Percentiles rank a stretch among this genome's conserved stretches.
Evolutionary conservation across 1,140 invertebrate species (phyloP).

Genomic region (Colletes gigas): DNA sequence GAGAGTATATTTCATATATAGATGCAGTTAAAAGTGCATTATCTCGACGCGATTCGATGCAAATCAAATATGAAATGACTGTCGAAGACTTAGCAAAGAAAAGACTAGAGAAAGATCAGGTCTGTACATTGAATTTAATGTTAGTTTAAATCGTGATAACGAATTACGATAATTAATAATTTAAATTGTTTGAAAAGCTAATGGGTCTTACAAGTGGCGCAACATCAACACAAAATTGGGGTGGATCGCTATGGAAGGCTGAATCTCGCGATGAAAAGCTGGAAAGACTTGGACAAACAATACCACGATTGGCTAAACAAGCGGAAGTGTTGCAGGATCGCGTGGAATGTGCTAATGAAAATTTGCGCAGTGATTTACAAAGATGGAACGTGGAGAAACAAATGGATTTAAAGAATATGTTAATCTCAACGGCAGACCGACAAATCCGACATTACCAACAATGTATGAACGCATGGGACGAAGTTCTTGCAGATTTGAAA

Average conservation of each 20-base stretch:
- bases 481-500: conserved; percentile 79
- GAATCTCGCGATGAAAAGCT: conserved; percentile 83
- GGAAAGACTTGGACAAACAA: conserved; percentile 81
- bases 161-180: neutral
- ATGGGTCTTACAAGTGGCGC: conserved; percentile 66
- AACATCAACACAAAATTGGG: conserved; percentile 72
- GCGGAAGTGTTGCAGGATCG: conserved; percentile 85
- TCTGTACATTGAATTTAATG: conserved; percentile 59
- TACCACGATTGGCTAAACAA: conserved; percentile 82
- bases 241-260: conserved; percentile 83
- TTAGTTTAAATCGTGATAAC: neutral
- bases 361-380: conserved; percentile 86
- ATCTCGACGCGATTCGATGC: conserved; percentile 85
- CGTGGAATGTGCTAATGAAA: conserved; percentile 87
- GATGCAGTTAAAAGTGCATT: conserved; percentile 87
- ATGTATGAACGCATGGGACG: conserved; percentile 84
- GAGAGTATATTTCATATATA: conserved; percentile 87
- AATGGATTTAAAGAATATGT: conserved; percentile 85
- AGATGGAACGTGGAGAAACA: conserved; percentile 88
- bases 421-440: conserved; percentile 85
- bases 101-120: conserved; percentile 85
- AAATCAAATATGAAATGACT: conserved; percentile 86
- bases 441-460: conserved; percentile 87
- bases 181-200: conserved; percentile 61
- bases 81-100: conserved; percentile 85